phyloP scores from a whole-genome alignment of 2,888 invertebrate species.

The Ceramica pisi region DNA sequence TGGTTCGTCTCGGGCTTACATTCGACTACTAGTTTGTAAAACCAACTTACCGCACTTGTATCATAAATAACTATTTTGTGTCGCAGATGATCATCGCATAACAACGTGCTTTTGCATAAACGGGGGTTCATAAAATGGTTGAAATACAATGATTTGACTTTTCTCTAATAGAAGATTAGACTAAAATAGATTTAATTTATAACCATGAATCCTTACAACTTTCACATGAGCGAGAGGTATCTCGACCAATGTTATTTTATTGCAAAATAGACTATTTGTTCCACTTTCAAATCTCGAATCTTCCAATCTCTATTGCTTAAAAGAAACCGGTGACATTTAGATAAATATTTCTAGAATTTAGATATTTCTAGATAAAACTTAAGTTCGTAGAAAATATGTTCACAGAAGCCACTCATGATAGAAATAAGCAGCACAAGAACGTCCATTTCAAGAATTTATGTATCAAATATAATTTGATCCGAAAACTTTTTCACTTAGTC shows the following conservation, averaged over 20 bases:
- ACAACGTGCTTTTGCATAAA: neutral
- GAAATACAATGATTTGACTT: neutral
- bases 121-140: neutral
- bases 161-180: neutral
- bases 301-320: constrained; percentile 21
- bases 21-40: too few species aligned
- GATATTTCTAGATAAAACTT: constrained; percentile 1
- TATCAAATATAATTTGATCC: constrained; percentile 44
- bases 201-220: constrained; percentile 24
- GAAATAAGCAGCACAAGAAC: neutral
- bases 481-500: constrained; percentile 46
- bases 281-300: constrained; percentile 28
- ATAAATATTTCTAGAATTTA: constrained; percentile 8
- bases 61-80: too few species aligned
- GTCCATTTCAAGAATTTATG: constrained; percentile 26
- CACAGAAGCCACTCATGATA: constrained; percentile 10
- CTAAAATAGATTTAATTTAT: neutral
- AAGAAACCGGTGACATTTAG: neutral
- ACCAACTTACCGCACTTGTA: too few species aligned
- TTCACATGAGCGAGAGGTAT: constrained; percentile 24
- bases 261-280: constrained; percentile 20
- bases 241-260: constrained; percentile 19
- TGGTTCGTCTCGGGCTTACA: too few species aligned
- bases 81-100: neutral
- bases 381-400: constrained; percentile 8